Conservation (phyloP, 1,140 invertebrate genomes). For the Bombus haemorrhoidalis region DNA sequence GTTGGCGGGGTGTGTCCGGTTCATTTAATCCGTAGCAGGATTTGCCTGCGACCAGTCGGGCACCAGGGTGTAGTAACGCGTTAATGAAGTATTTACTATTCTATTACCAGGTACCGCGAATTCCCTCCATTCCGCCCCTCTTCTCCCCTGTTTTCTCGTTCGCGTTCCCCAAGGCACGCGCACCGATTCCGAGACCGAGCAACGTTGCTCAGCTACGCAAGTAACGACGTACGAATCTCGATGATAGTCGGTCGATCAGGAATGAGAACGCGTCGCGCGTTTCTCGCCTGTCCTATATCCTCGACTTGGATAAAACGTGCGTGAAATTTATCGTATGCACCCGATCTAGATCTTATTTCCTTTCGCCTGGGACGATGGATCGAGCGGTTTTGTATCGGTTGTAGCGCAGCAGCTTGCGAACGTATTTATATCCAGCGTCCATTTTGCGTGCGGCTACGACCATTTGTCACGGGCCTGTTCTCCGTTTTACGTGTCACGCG, state of each 20-base stretch:
- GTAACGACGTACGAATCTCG: background rate
- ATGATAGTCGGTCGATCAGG: background rate
- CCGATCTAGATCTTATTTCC: background rate
- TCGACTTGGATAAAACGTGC: no score
- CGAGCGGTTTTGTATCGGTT: conserved; percentile 33
- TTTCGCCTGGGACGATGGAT: background rate
- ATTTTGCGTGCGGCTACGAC: conserved; percentile 3
- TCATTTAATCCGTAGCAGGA: conserved; percentile 52
- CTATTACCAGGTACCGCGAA: conserved; percentile 64
- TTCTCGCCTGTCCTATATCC: no score
- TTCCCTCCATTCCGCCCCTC: background rate
- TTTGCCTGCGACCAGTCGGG: conserved; percentile 47
- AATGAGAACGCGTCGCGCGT: background rate
- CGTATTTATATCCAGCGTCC: conserved; percentile 33
- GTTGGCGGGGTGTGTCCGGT: conserved; percentile 22
- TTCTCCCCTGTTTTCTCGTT: background rate
- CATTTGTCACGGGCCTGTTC: conserved; percentile 18
- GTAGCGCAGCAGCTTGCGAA: background rate
- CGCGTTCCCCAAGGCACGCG: background rate
- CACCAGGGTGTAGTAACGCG: conserved; percentile 62
- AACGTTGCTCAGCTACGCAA: background rate
- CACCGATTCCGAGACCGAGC: background rate
- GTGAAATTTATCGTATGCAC: rapidly evolving
- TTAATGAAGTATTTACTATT: conserved; percentile 73
- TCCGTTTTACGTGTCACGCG: conserved; percentile 21